Percentiles rank a stretch among this genome's conserved stretches.
Conservation (phyloP, 1,140 invertebrate genomes). For the Drosophila tristis region DNA sequence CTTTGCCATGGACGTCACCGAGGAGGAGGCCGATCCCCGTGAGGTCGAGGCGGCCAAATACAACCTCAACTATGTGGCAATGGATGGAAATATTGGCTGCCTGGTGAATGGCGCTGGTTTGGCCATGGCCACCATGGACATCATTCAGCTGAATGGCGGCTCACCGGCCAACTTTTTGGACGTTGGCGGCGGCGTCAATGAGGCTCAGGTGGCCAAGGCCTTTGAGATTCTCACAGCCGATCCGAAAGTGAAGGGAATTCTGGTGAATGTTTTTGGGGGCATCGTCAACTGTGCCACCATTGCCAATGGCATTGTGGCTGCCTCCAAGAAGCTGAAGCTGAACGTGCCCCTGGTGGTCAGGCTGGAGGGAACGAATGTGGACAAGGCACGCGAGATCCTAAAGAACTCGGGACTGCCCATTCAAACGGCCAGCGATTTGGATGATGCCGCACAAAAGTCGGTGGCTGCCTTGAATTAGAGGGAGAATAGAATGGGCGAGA, state of each 20-base stretch:
- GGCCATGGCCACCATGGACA: slow-evolving; percentile 99
- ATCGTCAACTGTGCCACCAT: slow-evolving; percentile 99
- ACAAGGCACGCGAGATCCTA: slow-evolving; percentile 89
- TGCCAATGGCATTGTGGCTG: slow-evolving; percentile 96
- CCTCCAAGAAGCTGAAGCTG: slow-evolving; percentile 91
- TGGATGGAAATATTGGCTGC: slow-evolving; percentile 99
- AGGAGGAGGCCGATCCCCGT: slow-evolving; percentile 93
- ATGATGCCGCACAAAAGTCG: slow-evolving; percentile 96
- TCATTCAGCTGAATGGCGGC: slow-evolving; percentile 97
- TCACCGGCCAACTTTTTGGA: slow-evolving; percentile 98
- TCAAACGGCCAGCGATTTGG: slow-evolving; percentile 92
- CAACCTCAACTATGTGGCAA: slow-evolving; percentile 98
- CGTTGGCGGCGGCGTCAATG: slow-evolving; percentile 97
- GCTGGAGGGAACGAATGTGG: slow-evolving; percentile 93
- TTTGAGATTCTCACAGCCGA: slow-evolving; percentile 97
- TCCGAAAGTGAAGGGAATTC: slow-evolving; percentile 96
- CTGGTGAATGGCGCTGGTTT: slow-evolving; percentile 98
- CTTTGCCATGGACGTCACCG: slow-evolving; percentile 92
- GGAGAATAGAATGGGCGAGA: background rate
- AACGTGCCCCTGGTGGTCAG: slow-evolving; percentile 96
- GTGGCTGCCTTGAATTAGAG: slow-evolving; percentile 85
- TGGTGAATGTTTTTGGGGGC: slow-evolving; percentile 99
- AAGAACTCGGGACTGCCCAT: slow-evolving; percentile 93
- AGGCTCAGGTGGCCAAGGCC: slow-evolving; percentile 96
- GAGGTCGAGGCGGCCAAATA: slow-evolving; percentile 94